phyloP scores from a whole-genome alignment of 1,140 invertebrate genomes.

The Drosophila subobscura region DNA sequence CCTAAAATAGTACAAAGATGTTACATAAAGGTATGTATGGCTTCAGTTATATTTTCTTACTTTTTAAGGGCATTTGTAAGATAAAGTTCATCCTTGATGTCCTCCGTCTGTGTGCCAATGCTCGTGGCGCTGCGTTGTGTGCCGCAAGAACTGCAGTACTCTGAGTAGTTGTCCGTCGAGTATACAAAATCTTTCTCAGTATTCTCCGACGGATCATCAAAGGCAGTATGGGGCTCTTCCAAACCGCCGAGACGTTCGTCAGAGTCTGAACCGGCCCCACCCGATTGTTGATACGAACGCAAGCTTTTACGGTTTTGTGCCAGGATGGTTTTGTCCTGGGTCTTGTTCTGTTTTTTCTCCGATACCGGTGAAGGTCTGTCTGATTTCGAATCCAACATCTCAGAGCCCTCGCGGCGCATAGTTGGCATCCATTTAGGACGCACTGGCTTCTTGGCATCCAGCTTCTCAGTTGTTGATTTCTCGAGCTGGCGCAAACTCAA shows the following conservation, averaged over 20 bases:
- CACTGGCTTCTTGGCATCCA: slow-evolving; percentile 59
- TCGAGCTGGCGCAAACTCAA: slow-evolving; percentile 71
- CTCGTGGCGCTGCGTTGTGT: slow-evolving; percentile 49
- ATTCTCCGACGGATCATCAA: slow-evolving; percentile 19
- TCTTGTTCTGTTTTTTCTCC: not conserved
- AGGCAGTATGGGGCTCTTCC: slow-evolving; percentile 8
- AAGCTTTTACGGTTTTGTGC: slow-evolving; percentile 23
- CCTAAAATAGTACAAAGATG: slow-evolving; percentile 8
- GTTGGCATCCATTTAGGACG: slow-evolving; percentile 67
- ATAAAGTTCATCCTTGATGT: slow-evolving; percentile 72
- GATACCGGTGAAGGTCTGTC: slow-evolving; percentile 5
- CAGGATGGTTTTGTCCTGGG: slow-evolving; percentile 4
- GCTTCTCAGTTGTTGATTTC: slow-evolving; percentile 64
- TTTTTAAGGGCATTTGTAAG: slow-evolving; percentile 69
- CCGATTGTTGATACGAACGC: slow-evolving; percentile 30
- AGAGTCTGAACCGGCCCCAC: slow-evolving; percentile 1
- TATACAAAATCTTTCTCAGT: slow-evolving; percentile 11
- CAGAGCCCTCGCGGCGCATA: slow-evolving; percentile 43
- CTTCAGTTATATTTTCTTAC: slow-evolving; percentile 18
- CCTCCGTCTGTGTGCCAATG: slow-evolving; percentile 75
- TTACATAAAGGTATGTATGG: too few species aligned
- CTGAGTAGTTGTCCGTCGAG: not conserved
- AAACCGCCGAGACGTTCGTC: slow-evolving; percentile 23
- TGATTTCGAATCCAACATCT: slow-evolving; percentile 29
- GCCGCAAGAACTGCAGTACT: slow-evolving; percentile 61